These are phyloP conservation scores for Tonatia bakeri DNA, from an alignment of 2,113 vertebrate species.

Conservation along the genomic window DNA sequence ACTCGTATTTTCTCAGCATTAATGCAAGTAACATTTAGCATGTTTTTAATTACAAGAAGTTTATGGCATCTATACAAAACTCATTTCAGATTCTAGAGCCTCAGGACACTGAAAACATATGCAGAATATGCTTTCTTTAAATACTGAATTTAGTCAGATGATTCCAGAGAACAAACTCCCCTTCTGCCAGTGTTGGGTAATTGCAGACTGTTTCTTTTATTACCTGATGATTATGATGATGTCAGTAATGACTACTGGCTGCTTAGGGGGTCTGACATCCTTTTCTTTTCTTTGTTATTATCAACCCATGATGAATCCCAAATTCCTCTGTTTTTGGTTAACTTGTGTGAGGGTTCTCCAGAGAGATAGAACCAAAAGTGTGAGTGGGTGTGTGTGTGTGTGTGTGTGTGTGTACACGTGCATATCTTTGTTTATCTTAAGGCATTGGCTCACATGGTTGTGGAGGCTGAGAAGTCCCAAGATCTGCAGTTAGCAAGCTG, in stretches of 20 bases:
- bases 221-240: neutral
- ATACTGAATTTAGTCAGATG: neutral
- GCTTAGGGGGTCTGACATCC: neutral
- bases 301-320: neutral
- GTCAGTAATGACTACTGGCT: neutral
- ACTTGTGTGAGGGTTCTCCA: neutral
- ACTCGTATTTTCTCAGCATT: slow-evolving; percentile 50
- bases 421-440: neutral
- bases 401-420: neutral
- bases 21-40: slow-evolving; percentile 55
- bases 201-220: neutral
- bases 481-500: neutral
- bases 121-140: slow-evolving; percentile 44
- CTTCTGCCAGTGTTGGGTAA: neutral
- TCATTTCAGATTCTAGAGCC: slow-evolving; percentile 63
- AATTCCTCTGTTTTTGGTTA: neutral
- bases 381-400: neutral
- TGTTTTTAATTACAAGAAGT: slow-evolving; percentile 67
- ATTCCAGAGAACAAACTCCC: neutral
- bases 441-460: neutral
- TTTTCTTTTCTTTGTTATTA: neutral
- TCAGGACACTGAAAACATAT: slow-evolving; percentile 58
- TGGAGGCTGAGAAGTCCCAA: neutral
- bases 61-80: slow-evolving; percentile 52
- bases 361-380: neutral